These are phyloP conservation scores for Porites australiensis DNA, from an alignment of 64 coral and sea anemone genomes.

Conservation along the genomic window DNA sequence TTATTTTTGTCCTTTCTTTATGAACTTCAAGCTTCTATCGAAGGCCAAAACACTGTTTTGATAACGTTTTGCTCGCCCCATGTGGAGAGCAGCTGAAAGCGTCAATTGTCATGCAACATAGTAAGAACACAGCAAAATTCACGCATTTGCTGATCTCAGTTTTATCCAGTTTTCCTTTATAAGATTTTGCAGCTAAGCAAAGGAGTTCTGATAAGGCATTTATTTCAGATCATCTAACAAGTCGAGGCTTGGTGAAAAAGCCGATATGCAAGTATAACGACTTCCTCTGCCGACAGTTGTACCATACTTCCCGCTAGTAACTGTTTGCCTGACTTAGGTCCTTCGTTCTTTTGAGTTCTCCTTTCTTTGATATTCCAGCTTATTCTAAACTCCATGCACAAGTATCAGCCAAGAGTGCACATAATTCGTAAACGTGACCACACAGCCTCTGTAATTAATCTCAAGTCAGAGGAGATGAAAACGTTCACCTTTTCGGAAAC, in stretches of 20 bases:
- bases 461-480: conserved; percentile 98
- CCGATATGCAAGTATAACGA: not conserved
- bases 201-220: not conserved
- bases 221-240: not conserved
- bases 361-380: conserved; percentile 54
- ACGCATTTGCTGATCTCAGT: too few relatives aligned
- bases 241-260: not conserved
- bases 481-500: conserved; percentile 95
- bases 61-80: not conserved
- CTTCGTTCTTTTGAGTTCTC: not conserved
- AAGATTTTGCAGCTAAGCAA: not conserved
- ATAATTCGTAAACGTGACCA: conserved; percentile 97
- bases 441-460: conserved; percentile 98
- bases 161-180: not conserved
- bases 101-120: too few relatives aligned
- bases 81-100: not conserved
- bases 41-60: not conserved
- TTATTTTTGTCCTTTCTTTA: not conserved
- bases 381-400: conserved; percentile 99
- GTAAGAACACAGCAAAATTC: too few relatives aligned
- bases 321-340: not conserved
- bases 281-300: not conserved
- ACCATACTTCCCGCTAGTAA: not conserved
- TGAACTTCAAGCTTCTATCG: not conserved
- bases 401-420: conserved; percentile 96